A percentile compares a stretch with the other conserved stretches of the same genome.
Conservation (phyloP, 1,140 invertebrate genomes). For the Panagrolaimus sp. region DNA sequence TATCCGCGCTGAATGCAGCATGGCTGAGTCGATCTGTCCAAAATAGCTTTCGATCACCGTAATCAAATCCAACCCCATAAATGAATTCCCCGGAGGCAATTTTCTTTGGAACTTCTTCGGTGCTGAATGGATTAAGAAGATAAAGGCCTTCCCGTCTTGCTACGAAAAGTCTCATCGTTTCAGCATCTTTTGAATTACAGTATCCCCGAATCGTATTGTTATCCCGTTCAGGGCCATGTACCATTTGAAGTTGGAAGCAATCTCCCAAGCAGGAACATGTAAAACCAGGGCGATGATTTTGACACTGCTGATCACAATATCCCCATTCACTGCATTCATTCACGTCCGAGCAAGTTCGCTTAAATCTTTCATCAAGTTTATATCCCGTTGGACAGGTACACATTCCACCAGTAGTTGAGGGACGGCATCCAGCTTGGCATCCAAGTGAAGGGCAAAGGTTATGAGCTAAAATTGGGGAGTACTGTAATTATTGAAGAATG, state of each 20-base stretch:
- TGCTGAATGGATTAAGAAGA: conserved; percentile 44
- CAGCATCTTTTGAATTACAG: conserved; percentile 53
- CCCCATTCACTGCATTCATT: conserved; percentile 91
- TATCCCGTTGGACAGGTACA: conserved; percentile 79
- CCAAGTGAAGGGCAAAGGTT: conserved; percentile 72
- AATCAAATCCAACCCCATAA: conserved; percentile 79
- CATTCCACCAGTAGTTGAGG: conserved; percentile 78
- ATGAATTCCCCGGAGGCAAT: conserved; percentile 63
- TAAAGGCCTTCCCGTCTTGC: conserved; percentile 68
- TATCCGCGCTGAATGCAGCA: conserved; percentile 52
- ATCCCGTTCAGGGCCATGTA: conserved; percentile 68
- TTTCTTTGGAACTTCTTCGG: conserved; percentile 68
- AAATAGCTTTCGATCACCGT: conserved; percentile 73
- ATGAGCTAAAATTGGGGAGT: conserved; percentile 66
- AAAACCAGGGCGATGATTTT: conserved; percentile 75
- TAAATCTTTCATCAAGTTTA: conserved; percentile 70
- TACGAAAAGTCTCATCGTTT: conserved; percentile 70
- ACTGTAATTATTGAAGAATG: background rate
- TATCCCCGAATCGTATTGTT: conserved; percentile 49
- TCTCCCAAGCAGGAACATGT: conserved; percentile 70
- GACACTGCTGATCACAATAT: conserved; percentile 86
- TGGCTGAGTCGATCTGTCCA: conserved; percentile 67
- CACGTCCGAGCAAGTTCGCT: conserved; percentile 78
- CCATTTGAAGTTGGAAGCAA: conserved; percentile 68
- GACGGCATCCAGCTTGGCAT: conserved; percentile 82